Evolutionary conservation across 2,888 invertebrate genomes (phyloP).

Genomic region (Scaptomyza caliginosa): DNA sequence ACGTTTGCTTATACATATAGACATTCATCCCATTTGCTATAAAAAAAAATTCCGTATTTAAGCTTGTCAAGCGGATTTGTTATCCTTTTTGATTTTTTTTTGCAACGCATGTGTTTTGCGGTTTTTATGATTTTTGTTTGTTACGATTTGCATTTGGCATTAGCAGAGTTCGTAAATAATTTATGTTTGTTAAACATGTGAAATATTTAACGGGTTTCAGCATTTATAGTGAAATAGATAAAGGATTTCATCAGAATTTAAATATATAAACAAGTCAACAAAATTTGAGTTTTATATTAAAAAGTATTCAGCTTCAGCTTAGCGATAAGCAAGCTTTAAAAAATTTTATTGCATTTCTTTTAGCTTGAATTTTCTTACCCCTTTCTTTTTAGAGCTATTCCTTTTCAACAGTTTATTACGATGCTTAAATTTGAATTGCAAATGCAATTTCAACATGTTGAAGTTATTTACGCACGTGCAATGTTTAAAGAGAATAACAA

Average conservation of each 20-base stretch:
- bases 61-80: slow-evolving; percentile 43
- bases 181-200: not conserved
- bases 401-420: slow-evolving; percentile 10
- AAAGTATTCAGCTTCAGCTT: not conserved
- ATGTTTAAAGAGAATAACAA: slow-evolving; percentile 3
- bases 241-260: too few species aligned
- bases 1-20: too few species aligned
- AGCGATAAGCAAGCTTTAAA: slow-evolving; percentile 2
- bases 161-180: not conserved
- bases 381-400: not conserved
- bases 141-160: not conserved
- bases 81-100: slow-evolving; percentile 5
- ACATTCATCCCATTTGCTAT: too few species aligned
- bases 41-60: too few species aligned
- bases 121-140: not conserved
- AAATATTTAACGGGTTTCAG: not conserved
- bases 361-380: not conserved
- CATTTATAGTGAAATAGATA: not conserved
- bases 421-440: slow-evolving; percentile 43
- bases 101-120: slow-evolving; percentile 5
- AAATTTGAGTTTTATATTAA: not conserved
- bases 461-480: slow-evolving; percentile 14
- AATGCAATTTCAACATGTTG: slow-evolving; percentile 34
- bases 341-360: slow-evolving; percentile 7
- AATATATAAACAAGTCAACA: too few species aligned